These are phyloP conservation scores for Poeciliopsis presidionis DNA, from an alignment of 2,797 vertebrate genomes.

Conservation along the genomic window DNA sequence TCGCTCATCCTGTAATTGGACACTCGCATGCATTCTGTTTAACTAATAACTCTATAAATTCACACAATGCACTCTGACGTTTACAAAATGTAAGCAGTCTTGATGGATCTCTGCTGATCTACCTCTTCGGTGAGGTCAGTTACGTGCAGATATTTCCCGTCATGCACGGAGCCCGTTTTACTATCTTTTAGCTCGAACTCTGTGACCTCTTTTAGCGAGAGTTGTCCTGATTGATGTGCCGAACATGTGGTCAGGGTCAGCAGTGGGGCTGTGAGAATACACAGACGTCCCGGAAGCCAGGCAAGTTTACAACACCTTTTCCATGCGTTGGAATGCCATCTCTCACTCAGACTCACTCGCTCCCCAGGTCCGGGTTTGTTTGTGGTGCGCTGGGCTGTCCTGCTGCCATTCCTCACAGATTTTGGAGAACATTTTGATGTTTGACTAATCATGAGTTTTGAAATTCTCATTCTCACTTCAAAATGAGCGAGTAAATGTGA, in stretches of 20 bases:
- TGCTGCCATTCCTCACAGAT: neutral
- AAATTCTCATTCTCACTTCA: too few relatives aligned
- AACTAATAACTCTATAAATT: conserved; percentile 19
- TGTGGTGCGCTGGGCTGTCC: neutral
- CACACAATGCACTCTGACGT: neutral
- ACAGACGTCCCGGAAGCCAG: conserved; percentile 37
- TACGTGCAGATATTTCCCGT: neutral
- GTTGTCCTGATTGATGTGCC: conserved; percentile 43
- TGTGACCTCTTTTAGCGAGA: conserved; percentile 39
- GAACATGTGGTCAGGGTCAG: conserved; percentile 55
- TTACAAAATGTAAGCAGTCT: conserved; percentile 6
- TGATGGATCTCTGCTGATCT: conserved; percentile 11
- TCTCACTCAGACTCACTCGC: conserved; percentile 3
- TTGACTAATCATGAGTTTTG: neutral
- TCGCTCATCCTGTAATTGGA: neutral
- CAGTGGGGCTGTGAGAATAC: conserved; percentile 32
- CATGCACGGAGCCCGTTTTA: conserved; percentile 4
- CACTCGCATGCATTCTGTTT: conserved; percentile 2
- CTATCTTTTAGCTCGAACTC: neutral
- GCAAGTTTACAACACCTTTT: conserved; percentile 18
- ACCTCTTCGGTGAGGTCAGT: neutral
- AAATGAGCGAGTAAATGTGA: too few relatives aligned
- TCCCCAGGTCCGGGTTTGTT: conserved; percentile 2
- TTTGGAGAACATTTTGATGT: neutral
- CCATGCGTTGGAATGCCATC: neutral